Evolutionary conservation across 92 coral and sea anemone species (phyloP), one percentile per base, ranked within the genome.

Genomic region (Paragorgia papillata): DNA sequence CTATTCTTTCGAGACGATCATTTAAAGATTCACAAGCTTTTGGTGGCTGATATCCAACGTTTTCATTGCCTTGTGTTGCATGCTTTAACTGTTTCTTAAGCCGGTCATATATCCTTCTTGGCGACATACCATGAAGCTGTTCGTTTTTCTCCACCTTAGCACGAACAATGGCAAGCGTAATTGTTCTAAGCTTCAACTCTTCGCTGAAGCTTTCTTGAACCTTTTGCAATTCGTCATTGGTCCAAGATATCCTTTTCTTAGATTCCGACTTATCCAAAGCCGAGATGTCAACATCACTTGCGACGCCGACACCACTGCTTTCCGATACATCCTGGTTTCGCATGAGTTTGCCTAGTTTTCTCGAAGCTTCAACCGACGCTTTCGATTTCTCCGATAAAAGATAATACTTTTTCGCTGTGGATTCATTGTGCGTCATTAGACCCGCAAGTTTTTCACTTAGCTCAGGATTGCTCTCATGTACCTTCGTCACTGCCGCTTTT

Each of bases 401-500:
- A 10, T 69, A 69, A 20, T 67, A 48, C 19, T 53, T 71, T 20
- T 32, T 71, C 5, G 78, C 78, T 0, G 78, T 71, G 9, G 64
- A 5, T 54, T 71, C 49, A 17, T 50, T 54, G 64, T 71, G 78
- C 12, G 50, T 32, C 53, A 71, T 53, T 13, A 18, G 64, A 0
- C 51, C 20, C 8, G 78, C 78, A 12, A 71, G 32, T 33, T 71
- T 54, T 9, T 32, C 64, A 3, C 78, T 53, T 0, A 71, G 3
- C 19, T 31, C 50, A 3, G 63, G 74, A 17, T 74, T 43, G 28
- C 27, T 33, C 19, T 24, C 24, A 59, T 82, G 86, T 2, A 71
- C 73, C 17, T 33, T 56, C 0, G 80, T 53, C 19, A 57, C 79
- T 19, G 85, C 54, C 18, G 71, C 57, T 29, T 61, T 81, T 17